phyloP scores from a whole-genome alignment of 2,113 vertebrate genomes.

The Callaeas wilsoni region DNA sequence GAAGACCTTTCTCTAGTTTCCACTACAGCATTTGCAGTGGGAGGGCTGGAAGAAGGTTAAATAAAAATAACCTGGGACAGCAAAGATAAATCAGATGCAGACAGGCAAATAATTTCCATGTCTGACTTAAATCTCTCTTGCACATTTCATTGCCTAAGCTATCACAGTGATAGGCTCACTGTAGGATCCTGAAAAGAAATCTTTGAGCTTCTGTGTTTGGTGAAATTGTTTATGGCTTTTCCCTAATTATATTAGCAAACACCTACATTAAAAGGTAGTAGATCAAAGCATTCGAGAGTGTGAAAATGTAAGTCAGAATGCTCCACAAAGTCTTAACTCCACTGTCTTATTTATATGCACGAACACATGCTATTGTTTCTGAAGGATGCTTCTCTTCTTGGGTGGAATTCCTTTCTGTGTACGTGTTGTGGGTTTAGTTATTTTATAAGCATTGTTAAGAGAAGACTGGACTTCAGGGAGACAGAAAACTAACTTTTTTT shows the following conservation, averaged over 20 bases:
- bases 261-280: slow-evolving; percentile 20
- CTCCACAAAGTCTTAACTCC: neutral
- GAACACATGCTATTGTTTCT: slow-evolving; percentile 10
- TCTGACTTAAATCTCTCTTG: neutral
- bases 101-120: neutral
- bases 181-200: neutral
- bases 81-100: slow-evolving; percentile 8
- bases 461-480: neutral
- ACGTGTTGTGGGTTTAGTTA: neutral
- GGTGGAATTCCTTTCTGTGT: neutral
- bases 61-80: neutral
- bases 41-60: neutral
- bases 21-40: neutral
- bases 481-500: neutral
- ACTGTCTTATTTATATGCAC: slow-evolving; percentile 10
- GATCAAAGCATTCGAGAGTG: slow-evolving; percentile 27
- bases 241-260: slow-evolving; percentile 38
- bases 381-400: neutral
- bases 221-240: slow-evolving; percentile 25
- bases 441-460: neutral
- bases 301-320: slow-evolving; percentile 10
- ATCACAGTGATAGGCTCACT: neutral
- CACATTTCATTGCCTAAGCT: neutral
- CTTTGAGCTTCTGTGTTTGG: neutral
- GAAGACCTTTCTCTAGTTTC: neutral